Evolutionary conservation across 2,797 vertebrate genomes (phyloP).

Genomic region (Mus spretus): DNA sequence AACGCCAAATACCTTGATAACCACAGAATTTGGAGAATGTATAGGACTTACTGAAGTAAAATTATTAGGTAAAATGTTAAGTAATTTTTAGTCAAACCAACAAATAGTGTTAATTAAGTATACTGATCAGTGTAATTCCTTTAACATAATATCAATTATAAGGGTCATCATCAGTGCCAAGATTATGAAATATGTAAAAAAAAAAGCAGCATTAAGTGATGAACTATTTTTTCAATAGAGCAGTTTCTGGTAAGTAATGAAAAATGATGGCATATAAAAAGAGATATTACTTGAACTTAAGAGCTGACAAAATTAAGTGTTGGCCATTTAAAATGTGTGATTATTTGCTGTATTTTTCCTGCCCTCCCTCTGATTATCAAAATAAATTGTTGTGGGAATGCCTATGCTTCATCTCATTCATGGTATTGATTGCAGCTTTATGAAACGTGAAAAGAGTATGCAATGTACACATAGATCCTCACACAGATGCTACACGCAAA

Average conservation of each 20-base stretch:
- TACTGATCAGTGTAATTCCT: neutral
- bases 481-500: neutral
- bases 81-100: neutral
- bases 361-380: neutral
- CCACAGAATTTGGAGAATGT: neutral
- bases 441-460: neutral
- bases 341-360: neutral
- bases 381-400: slow-evolving; percentile 12
- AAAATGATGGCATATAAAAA: slow-evolving; percentile 51
- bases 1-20: neutral
- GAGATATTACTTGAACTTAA: slow-evolving; percentile 57
- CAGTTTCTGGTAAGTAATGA: slow-evolving; percentile 49
- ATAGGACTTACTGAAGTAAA: neutral
- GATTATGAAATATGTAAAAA: neutral
- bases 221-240: slow-evolving; percentile 28
- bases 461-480: neutral
- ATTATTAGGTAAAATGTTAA: neutral
- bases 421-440: neutral
- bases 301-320: slow-evolving; percentile 31
- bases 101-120: neutral
- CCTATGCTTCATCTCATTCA: neutral
- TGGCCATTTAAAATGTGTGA: slow-evolving; percentile 44
- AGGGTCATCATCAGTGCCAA: slow-evolving; percentile 15
- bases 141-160: neutral
- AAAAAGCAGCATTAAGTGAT: neutral